Evolutionary conservation across 53 echinoderm and acorn worm genomes (phyloP), one percentile per base, ranked within the genome.

Genomic region (Apostichopus leukothele): DNA sequence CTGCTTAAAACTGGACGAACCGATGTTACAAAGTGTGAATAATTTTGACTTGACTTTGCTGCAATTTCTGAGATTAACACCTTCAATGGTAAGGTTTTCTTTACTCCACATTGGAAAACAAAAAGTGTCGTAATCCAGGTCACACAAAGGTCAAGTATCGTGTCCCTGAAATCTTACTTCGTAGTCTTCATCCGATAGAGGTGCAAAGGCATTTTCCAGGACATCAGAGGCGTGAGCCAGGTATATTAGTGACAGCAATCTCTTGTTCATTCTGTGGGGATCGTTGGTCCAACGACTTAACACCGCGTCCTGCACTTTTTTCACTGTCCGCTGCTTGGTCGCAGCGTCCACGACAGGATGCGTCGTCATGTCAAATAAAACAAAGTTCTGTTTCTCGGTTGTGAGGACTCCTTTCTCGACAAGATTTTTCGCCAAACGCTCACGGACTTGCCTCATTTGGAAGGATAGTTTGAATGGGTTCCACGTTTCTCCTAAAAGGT

Each of bases 321-420:
- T 96, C 90, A 96, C 95, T 21, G 93, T 92, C 52, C 96, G 93
- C 57, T 99, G 99, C 26, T 99, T 99, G 68, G 92, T 89, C 13
- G 88, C 91, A 74, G 93, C 92, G 84, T 99, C 96, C 25, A 91
- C 90, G 51, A 99, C 92, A 19, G 99, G 99, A 88, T 99, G 99
- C 76, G 96, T 96, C 22, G 99, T 96, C 96, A 96, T 96, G 92
- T 99, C 99, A 84, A 99, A 99, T 18, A 99, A 91, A 14, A 99
- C 93, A 92, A 99, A 99, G 93, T 99, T 99, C 83, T 96, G 96
- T 78, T 99, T 99, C 86, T 99, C 99, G 13, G 99, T 99, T 68
- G 99, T 99, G 86, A 99, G 90, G 20, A 99, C 96, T 19, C 99
- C 99, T 68, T 99, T 99, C 89, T 99, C 99, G 10, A 99, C 99